Conservation (phyloP, 2,113 vertebrate genomes). For the Acinonyx jubatus region DNA sequence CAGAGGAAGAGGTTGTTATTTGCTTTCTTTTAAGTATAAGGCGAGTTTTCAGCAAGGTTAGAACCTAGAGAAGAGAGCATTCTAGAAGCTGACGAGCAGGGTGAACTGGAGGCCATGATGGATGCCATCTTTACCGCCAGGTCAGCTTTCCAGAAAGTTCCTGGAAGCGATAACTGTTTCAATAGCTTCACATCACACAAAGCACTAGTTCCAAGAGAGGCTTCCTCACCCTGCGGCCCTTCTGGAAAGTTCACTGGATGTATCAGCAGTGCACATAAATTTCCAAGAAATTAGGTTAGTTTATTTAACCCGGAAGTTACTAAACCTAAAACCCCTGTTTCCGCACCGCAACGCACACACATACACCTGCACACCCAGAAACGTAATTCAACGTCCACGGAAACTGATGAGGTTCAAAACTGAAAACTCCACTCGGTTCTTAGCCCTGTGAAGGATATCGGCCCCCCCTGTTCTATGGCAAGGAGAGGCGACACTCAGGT, state of each 20-base stretch:
- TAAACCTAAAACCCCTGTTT: background rate
- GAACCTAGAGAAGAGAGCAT: background rate
- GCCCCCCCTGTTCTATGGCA: fast-evolving
- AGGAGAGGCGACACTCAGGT: background rate
- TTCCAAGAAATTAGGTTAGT: background rate
- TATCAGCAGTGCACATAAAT: background rate
- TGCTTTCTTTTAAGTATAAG: background rate
- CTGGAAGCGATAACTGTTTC: no score
- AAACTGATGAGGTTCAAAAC: background rate
- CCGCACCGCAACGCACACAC: background rate
- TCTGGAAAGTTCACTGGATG: background rate
- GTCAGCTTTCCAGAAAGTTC: background rate
- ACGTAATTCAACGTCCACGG: background rate
- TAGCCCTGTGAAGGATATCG: no score
- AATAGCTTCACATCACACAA: background rate
- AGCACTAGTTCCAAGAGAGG: background rate
- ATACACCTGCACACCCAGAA: background rate
- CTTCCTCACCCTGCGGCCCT: background rate
- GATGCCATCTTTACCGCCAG: background rate
- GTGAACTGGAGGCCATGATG: background rate
- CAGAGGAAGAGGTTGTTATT: background rate
- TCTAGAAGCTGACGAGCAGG: background rate
- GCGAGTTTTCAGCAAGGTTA: background rate
- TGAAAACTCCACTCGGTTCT: background rate
- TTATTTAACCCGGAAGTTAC: background rate